Percentiles rank a stretch among this genome's conserved stretches.
These are phyloP conservation scores for Dasysyrphus albostriatus DNA, from an alignment of 2,888 invertebrate species.

Conservation along the genomic window DNA sequence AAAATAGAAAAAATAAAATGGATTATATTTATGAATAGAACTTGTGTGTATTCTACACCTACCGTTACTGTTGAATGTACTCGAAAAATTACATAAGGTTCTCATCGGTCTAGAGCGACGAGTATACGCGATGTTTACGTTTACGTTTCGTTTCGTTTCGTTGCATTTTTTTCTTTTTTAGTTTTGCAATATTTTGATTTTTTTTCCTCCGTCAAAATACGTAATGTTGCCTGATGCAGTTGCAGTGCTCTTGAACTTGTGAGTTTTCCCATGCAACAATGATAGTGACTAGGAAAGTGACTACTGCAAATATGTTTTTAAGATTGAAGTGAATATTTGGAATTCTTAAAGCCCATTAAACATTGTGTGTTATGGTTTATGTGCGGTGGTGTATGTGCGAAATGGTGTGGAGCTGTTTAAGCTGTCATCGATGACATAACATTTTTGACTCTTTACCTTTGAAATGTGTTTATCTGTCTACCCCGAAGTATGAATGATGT, in stretches of 20 bases:
- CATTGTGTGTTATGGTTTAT: background rate
- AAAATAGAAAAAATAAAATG: constrained; percentile 3
- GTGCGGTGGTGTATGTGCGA: background rate
- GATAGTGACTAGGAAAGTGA: constrained; percentile 17
- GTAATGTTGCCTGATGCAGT: constrained; percentile 42
- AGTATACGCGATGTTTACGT: constrained; percentile 69
- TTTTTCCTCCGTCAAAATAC: constrained; percentile 38
- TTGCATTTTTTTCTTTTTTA: background rate
- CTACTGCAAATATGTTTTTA: constrained; percentile 30
- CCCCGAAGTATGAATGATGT: background rate
- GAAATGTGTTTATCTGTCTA: constrained; percentile 33
- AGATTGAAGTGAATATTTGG: constrained; percentile 38
- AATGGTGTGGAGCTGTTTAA: constrained; percentile 2
- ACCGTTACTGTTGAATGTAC: constrained; percentile 60
- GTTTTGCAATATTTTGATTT: constrained; percentile 17
- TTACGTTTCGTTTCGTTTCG: constrained; percentile 33
- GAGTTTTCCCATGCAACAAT: constrained; percentile 51
- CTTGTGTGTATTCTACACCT: background rate
- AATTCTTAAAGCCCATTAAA: background rate
- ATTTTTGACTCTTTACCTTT: constrained; percentile 43
- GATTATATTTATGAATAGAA: background rate
- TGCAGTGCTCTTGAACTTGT: constrained; percentile 68
- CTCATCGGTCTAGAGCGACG: constrained; percentile 23
- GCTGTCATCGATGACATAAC: constrained; percentile 63
- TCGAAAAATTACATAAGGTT: constrained; percentile 63